Conservation (phyloP, 2,888 invertebrate species). For the Heliconius hortense region DNA sequence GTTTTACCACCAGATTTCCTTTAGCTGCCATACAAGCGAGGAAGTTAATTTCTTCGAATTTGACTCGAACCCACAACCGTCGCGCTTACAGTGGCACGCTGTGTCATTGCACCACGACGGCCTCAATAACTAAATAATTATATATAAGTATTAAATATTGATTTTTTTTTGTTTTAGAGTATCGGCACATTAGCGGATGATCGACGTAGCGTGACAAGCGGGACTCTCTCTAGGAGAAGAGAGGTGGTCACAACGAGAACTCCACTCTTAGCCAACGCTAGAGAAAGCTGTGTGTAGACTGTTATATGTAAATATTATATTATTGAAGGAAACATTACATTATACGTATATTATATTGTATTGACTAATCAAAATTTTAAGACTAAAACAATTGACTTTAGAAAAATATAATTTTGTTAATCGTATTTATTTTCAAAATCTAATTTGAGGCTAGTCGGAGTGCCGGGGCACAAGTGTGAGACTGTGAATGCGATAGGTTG, state of each 20-base stretch:
- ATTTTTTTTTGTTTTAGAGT: slow-evolving; percentile 55
- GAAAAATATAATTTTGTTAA: not conserved
- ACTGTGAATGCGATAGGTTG: no score
- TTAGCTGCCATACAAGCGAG: no score
- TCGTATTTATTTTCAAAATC: not conserved
- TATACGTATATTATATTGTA: not conserved
- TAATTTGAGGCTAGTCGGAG: not conserved
- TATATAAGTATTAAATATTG: not conserved
- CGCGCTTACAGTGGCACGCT: not conserved
- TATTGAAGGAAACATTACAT: slow-evolving; percentile 28
- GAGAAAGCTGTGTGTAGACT: slow-evolving; percentile 84
- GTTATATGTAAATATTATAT: slow-evolving; percentile 26
- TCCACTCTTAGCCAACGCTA: slow-evolving; percentile 85
- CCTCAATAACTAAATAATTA: not conserved
- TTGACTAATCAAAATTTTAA: not conserved
- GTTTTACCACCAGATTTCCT: no score
- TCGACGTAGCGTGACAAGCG: slow-evolving; percentile 71
- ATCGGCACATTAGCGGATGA: slow-evolving; percentile 71
- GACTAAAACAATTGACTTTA: not conserved
- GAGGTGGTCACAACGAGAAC: slow-evolving; percentile 88
- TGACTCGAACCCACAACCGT: no score
- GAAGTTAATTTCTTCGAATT: no score
- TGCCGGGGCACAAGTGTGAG: no score
- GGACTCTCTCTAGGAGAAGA: slow-evolving; percentile 74
- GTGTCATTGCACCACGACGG: not conserved